These are phyloP conservation scores for Tyrophagus putrescentiae DNA, from an alignment of 1,140 invertebrate genomes.

Conservation along the genomic window DNA sequence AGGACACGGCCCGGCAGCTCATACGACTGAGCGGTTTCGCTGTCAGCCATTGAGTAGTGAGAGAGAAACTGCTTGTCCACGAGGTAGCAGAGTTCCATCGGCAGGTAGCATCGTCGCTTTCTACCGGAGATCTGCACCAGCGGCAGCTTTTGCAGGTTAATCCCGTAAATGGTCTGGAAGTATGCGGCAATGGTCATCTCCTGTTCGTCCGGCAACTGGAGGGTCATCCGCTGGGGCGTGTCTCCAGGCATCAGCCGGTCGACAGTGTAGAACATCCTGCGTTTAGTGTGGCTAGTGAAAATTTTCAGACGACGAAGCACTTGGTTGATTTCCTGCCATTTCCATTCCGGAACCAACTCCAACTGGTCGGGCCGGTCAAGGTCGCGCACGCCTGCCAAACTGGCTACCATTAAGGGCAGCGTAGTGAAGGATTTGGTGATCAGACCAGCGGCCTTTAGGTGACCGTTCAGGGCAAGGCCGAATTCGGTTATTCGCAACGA, in stretches of 20 bases:
- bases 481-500: neutral
- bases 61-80: neutral
- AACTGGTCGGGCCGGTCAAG: too few relatives aligned
- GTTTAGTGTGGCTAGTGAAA: too few relatives aligned
- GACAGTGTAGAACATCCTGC: too few relatives aligned
- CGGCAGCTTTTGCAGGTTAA: constrained; percentile 4
- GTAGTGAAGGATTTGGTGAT: neutral
- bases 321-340: too few relatives aligned
- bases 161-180: neutral
- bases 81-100: constrained; percentile 15
- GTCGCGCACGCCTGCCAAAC: too few relatives aligned
- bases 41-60: neutral
- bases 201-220: neutral
- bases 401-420: too few relatives aligned
- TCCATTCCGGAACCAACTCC: too few relatives aligned
- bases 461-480: neutral
- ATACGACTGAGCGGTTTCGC: too few relatives aligned
- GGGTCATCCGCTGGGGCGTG: too few relatives aligned
- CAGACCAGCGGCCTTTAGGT: neutral
- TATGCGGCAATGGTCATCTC: neutral
- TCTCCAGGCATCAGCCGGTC: too few relatives aligned
- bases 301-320: too few relatives aligned
- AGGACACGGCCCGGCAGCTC: too few relatives aligned
- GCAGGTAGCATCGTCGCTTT: neutral
- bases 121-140: neutral